Evolutionary conservation across 2,888 invertebrate species (phyloP).

Genomic region (Ramazzottius varieornatus): DNA sequence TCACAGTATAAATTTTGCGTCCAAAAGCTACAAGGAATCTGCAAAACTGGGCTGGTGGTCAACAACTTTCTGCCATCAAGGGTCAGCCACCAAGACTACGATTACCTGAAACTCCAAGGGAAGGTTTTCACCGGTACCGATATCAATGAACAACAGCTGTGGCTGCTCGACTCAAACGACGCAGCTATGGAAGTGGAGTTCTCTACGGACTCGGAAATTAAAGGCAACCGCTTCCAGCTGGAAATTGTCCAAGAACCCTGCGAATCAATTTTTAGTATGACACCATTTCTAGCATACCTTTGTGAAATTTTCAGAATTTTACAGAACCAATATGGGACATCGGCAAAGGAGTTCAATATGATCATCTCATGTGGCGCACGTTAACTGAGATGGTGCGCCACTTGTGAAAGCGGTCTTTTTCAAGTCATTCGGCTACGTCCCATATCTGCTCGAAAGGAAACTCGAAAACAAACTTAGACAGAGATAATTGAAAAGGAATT

Average conservation of each 20-base stretch:
- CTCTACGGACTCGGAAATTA: background rate
- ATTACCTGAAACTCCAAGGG: background rate
- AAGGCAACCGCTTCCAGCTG: background rate
- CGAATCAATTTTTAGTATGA: background rate
- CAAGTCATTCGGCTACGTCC: too few species aligned
- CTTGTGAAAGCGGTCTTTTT: too few species aligned
- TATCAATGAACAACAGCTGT: background rate
- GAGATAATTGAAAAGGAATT: too few species aligned
- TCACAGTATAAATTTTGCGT: background rate
- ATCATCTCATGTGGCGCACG: background rate
- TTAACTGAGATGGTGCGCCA: too few species aligned
- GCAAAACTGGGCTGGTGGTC: background rate
- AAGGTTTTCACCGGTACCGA: background rate
- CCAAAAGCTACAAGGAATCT: background rate
- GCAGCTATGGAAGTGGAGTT: background rate
- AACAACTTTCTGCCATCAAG: background rate
- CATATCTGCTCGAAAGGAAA: too few species aligned
- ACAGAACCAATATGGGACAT: background rate
- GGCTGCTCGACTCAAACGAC: background rate
- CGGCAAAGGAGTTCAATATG: background rate
- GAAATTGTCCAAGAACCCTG: slow-evolving; percentile 1
- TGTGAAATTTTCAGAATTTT: too few species aligned
- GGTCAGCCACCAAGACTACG: background rate
- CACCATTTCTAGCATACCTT: too few species aligned
- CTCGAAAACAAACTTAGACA: background rate